phyloP scores from a whole-genome alignment of 2,797 vertebrate species.

The Luscinia luscinia region DNA sequence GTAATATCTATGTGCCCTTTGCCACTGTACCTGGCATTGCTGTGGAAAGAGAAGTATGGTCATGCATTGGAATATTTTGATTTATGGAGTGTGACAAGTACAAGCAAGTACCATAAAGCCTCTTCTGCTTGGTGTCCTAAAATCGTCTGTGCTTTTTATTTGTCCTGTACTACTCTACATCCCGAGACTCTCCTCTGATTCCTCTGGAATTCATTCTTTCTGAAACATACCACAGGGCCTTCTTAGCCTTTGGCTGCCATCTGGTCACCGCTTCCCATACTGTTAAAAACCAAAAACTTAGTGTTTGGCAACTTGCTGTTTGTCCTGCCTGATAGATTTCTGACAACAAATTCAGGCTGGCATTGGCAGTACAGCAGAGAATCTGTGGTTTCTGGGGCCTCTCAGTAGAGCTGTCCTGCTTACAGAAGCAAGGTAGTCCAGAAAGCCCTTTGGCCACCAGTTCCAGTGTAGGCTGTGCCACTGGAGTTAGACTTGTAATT shows the following conservation, averaged over 20 bases:
- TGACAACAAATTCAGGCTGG: not conserved
- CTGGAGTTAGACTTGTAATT: not conserved
- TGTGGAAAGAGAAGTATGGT: not conserved
- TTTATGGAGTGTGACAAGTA: not conserved
- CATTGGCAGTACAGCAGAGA: not conserved
- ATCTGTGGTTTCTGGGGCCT: not conserved
- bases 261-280: not conserved
- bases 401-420: not conserved
- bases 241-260: not conserved
- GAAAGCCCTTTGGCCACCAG: not conserved
- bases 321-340: not conserved
- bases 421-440: not conserved
- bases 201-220: not conserved
- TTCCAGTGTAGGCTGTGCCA: not conserved
- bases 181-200: not conserved
- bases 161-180: not conserved
- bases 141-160: not conserved
- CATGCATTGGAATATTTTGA: not conserved
- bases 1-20: not conserved
- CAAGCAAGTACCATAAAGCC: not conserved
- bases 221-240: not conserved
- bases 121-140: not conserved
- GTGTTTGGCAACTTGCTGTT: not conserved
- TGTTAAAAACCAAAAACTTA: not conserved
- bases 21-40: not conserved